phyloP scores from a whole-genome alignment of 1,140 invertebrate species.

The Homarus americanus region DNA sequence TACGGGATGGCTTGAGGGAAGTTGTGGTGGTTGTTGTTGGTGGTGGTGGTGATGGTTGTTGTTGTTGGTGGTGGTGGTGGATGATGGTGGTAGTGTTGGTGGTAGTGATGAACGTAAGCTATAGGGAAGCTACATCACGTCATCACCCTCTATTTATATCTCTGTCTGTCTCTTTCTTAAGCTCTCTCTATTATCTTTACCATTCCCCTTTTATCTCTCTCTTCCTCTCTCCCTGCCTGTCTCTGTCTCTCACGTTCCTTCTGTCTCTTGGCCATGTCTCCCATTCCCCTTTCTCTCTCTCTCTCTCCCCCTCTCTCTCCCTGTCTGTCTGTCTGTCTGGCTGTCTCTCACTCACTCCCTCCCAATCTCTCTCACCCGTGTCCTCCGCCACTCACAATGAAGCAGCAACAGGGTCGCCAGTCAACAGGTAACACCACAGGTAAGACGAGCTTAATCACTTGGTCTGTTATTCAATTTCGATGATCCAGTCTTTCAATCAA shows the following conservation, averaged over 20 bases:
- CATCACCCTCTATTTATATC: not conserved
- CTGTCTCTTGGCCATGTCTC: not conserved
- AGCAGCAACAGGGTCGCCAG: too few species aligned
- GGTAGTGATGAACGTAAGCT: too few species aligned
- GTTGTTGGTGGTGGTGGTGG: too few species aligned
- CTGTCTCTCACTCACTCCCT: conserved; percentile 14
- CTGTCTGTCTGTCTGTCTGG: not conserved
- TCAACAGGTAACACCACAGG: too few species aligned
- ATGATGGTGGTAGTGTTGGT: too few species aligned
- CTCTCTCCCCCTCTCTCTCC: not conserved
- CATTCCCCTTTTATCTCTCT: not conserved
- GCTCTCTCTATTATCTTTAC: not conserved
- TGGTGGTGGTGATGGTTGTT: too few species aligned
- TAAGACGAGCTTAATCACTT: too few species aligned
- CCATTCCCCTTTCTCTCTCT: not conserved
- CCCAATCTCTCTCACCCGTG: not conserved
- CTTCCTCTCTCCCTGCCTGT: not conserved
- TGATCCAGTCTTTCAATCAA: too few species aligned
- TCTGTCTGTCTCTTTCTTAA: not conserved
- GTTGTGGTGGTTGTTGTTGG: too few species aligned
- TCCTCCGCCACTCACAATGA: not conserved
- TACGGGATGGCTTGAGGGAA: not conserved
- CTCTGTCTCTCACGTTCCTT: not conserved
- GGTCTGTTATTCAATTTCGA: too few species aligned
- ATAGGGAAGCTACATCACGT: too few species aligned